phyloP scores from a whole-genome alignment of 2,113 vertebrate genomes.

The Misgurnus mizolepis region DNA sequence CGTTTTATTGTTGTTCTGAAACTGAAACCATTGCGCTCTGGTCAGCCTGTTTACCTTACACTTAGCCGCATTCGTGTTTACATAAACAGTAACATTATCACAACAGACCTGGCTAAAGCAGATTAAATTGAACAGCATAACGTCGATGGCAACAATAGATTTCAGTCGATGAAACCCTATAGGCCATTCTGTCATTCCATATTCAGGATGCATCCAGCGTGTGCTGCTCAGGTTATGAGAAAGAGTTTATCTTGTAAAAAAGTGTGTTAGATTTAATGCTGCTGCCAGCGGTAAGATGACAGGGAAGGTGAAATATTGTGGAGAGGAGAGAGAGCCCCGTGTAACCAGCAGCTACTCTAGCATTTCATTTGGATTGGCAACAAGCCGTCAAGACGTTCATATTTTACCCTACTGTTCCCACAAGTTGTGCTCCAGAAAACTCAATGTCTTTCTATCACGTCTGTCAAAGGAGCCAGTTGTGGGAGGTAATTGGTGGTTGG shows the following conservation, averaged over 20 bases:
- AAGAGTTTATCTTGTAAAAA: slow-evolving; percentile 67
- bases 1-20: background rate
- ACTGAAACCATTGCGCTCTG: background rate
- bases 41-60: slow-evolving; percentile 22
- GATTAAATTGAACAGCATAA: slow-evolving; percentile 40
- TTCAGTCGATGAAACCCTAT: slow-evolving; percentile 23
- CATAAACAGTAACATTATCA: slow-evolving; percentile 41
- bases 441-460: slow-evolving; percentile 62
- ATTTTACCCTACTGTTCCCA: slow-evolving; percentile 61
- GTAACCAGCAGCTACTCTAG: slow-evolving; percentile 54
- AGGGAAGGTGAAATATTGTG: slow-evolving; percentile 61
- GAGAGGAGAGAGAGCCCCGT: slow-evolving; percentile 50
- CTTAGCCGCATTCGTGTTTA: slow-evolving; percentile 6
- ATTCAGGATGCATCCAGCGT: slow-evolving; percentile 42
- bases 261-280: slow-evolving; percentile 62
- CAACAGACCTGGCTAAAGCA: slow-evolving; percentile 33
- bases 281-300: slow-evolving; percentile 60
- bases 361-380: slow-evolving; percentile 67
- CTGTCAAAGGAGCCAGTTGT: slow-evolving; percentile 53
- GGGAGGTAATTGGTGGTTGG: slow-evolving; percentile 22
- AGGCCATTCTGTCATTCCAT: slow-evolving; percentile 32
- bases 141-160: slow-evolving; percentile 31
- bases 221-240: slow-evolving; percentile 57
- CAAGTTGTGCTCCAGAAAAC: slow-evolving; percentile 51
- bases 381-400: slow-evolving; percentile 57